Evolutionary conservation across 2,797 vertebrate genomes (phyloP), one percentile per base, ranked within the genome.

Genomic region (Eremophila alpestris): DNA sequence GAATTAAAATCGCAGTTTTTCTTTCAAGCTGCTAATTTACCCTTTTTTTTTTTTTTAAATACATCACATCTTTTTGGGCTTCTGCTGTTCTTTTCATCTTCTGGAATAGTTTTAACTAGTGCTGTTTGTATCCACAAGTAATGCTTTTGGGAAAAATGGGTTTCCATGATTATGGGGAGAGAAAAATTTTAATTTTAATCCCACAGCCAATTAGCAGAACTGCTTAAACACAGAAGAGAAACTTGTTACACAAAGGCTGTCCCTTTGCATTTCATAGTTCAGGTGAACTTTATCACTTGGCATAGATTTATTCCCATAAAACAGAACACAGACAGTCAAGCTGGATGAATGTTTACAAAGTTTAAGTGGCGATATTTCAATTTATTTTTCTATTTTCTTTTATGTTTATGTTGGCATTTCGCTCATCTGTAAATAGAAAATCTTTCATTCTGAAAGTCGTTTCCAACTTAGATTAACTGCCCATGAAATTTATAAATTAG

Each of bases 321-420:
- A 76, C 26, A 67, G 65, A 56, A n/a, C 17, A 48, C 32, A 68
- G 75, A 73, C 68, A 82, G 78, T 58, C 63, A 81, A 43, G 10
- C 77, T 70, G 51, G 64, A 52, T n/a, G 52, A 92, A 90, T 93
- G 74, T 87, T 95, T 82, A 75, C 85, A 60, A 71, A 84, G 32
- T 90, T 94, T 80, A 92, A 85, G 63, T 56, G 83, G 36, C 41
- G 55, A 73, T 77, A 30, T 87, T 94, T 94, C 84, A 88, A 92
- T 95, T 93, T 90, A 75, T 93, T 94, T 95, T 95, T 77, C 93
- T 88, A 77, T 92, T 93, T 94, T 78, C 80, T 93, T 88, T 93
- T 90, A 65, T 85, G 78, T 83, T 93, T 94, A 63, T 93, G 80
- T 23, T 89, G 88, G 30, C 92, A 80, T 92, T 96, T 91, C 83